These are phyloP conservation scores for Leptodirus hochenwartii DNA, from an alignment of 2,888 invertebrate genomes.

Conservation along the genomic window DNA sequence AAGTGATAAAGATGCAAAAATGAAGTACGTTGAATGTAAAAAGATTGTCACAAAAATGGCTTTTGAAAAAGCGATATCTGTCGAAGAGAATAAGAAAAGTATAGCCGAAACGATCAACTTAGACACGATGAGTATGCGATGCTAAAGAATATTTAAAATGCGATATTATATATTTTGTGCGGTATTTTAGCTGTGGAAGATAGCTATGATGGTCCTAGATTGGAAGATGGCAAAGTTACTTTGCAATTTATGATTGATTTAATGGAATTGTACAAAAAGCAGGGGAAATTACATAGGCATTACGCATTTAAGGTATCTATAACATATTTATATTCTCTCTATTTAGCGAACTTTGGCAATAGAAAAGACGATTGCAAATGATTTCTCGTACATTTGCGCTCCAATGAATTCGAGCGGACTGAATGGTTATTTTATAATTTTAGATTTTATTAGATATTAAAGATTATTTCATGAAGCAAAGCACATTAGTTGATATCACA, in stretches of 20 bases:
- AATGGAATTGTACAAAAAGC: slow-evolving; percentile 75
- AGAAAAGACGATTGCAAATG: too few relatives aligned
- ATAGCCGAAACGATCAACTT: slow-evolving; percentile 79
- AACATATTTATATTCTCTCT: too few relatives aligned
- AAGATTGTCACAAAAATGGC: slow-evolving; percentile 91
- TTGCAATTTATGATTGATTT: slow-evolving; percentile 74
- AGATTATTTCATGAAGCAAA: slow-evolving; percentile 62
- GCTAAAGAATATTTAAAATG: slow-evolving; percentile 1
- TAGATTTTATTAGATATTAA: slow-evolving; percentile 88
- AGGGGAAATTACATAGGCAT: slow-evolving; percentile 88
- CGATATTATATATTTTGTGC: background rate
- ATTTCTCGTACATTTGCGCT: too few relatives aligned
- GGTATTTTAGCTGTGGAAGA: slow-evolving; percentile 75
- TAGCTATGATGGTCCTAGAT: slow-evolving; percentile 78
- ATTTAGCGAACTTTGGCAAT: too few relatives aligned
- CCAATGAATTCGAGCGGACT: too few relatives aligned
- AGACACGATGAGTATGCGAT: slow-evolving; percentile 75
- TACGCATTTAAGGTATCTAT: slow-evolving; percentile 78
- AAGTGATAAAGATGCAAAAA: slow-evolving; percentile 83
- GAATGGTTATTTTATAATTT: slow-evolving; percentile 16
- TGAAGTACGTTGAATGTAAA: slow-evolving; percentile 83
- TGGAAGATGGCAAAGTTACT: slow-evolving; percentile 80
- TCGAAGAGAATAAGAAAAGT: slow-evolving; percentile 72
- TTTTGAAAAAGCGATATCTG: slow-evolving; percentile 92
- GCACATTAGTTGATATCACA: slow-evolving; percentile 77